Conservation (phyloP, 1,140 invertebrate genomes). For the Drosophila pallidifrons region DNA sequence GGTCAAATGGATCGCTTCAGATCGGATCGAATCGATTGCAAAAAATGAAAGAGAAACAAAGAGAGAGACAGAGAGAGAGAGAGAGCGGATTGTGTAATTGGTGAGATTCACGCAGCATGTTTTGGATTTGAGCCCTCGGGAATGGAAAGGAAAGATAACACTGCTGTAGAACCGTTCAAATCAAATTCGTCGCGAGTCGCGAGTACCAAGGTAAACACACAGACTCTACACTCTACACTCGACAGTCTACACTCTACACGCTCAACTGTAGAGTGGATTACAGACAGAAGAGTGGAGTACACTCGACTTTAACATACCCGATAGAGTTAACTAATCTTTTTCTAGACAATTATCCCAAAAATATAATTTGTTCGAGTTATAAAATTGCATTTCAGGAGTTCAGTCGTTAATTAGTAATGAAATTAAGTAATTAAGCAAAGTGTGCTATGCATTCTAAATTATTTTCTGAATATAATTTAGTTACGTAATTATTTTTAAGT, state of each 20-base stretch:
- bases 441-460: no score
- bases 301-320: no score
- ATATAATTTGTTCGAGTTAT: no score
- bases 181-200: constrained; percentile 42
- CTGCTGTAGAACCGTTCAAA: constrained; percentile 32
- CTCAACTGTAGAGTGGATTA: constrained; percentile 12
- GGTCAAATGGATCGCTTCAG: background rate
- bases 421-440: no score
- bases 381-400: no score
- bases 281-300: background rate
- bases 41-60: background rate
- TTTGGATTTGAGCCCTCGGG: background rate
- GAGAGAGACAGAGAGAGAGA: no score
- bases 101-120: background rate
- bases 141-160: constrained; percentile 5
- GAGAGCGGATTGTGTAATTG: constrained; percentile 29
- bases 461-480: no score
- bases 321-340: no score
- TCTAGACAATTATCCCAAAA: no score
- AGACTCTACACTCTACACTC: constrained; percentile 3
- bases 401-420: no score
- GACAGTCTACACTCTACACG: background rate
- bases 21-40: constrained; percentile 35
- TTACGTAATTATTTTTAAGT: no score
- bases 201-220: constrained; percentile 48